phyloP scores from a whole-genome alignment of 2,888 invertebrate species.

The Pherbina coryleti region DNA sequence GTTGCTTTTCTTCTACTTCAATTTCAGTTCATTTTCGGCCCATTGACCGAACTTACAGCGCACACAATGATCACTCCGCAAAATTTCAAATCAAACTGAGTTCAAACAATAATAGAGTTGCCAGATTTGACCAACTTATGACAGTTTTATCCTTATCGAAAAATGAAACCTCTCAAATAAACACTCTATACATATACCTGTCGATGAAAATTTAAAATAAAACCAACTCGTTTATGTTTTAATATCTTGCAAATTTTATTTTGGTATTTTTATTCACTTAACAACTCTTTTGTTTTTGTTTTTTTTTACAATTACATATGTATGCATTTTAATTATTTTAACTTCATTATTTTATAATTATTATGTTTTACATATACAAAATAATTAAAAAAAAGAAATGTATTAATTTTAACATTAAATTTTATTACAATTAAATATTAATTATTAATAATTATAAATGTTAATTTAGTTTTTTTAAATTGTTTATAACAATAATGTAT shows the following conservation, averaged over 20 bases:
- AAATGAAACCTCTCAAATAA: no score
- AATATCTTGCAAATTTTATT: slow-evolving; percentile 34
- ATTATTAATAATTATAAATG: slow-evolving; percentile 31
- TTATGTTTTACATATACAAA: slow-evolving; percentile 39
- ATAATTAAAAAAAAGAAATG: slow-evolving; percentile 24
- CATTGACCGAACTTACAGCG: no score
- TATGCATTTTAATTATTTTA: slow-evolving; percentile 13
- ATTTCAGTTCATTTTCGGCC: no score
- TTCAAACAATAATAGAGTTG: no score
- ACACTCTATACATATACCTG: no score
- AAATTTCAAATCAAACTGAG: no score
- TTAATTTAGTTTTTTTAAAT: slow-evolving; percentile 19
- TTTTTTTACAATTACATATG: slow-evolving; percentile 27
- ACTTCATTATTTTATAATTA: slow-evolving; percentile 27
- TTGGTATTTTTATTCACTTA: slow-evolving; percentile 37
- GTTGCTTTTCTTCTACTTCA: no score
- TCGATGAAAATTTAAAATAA: background rate
- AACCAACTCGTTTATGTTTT: background rate
- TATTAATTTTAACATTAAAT: slow-evolving; percentile 29
- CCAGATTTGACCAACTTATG: no score
- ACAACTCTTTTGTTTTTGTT: background rate
- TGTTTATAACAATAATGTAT: slow-evolving; percentile 6
- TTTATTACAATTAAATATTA: slow-evolving; percentile 36
- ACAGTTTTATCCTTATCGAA: no score
- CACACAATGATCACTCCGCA: no score